Percentiles rank a stretch among this genome's conserved stretches.
These are phyloP conservation scores for Anguilla anguilla DNA, from an alignment of 2,797 vertebrate genomes.

Conservation along the genomic window DNA sequence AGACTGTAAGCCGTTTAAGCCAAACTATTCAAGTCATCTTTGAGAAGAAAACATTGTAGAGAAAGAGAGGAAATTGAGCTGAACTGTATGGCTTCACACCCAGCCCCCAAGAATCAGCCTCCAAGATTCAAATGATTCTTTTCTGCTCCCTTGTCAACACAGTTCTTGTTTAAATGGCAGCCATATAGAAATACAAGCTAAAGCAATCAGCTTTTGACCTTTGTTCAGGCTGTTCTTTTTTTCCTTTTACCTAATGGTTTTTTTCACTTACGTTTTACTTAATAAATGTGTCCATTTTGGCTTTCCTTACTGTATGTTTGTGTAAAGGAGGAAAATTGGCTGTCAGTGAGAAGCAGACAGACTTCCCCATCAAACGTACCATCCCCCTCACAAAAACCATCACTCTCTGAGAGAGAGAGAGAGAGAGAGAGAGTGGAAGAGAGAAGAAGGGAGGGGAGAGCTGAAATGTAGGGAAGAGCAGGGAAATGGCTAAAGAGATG, in stretches of 20 bases:
- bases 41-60: no score
- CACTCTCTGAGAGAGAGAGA: background rate
- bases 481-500: constrained; percentile 10
- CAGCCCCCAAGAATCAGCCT: no score
- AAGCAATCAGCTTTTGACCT: constrained; percentile 27
- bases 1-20: no score
- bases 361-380: constrained; percentile 7
- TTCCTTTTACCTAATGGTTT: no score
- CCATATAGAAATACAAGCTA: background rate
- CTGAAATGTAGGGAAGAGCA: constrained; percentile 30
- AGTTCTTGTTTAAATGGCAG: constrained; percentile 1
- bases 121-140: background rate
- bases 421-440: constrained; percentile 22
- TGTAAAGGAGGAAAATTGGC: constrained; percentile 13
- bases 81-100: no score
- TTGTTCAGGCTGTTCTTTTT: constrained; percentile 1
- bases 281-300: background rate
- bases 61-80: no score
- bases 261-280: background rate
- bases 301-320: background rate
- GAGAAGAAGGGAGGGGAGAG: constrained; percentile 49
- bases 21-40: no score
- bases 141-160: background rate
- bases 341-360: background rate
- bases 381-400: constrained; percentile 16